These are phyloP conservation scores for Calliphora vomitoria DNA, from an alignment of 2,888 invertebrate species.

Conservation along the genomic window DNA sequence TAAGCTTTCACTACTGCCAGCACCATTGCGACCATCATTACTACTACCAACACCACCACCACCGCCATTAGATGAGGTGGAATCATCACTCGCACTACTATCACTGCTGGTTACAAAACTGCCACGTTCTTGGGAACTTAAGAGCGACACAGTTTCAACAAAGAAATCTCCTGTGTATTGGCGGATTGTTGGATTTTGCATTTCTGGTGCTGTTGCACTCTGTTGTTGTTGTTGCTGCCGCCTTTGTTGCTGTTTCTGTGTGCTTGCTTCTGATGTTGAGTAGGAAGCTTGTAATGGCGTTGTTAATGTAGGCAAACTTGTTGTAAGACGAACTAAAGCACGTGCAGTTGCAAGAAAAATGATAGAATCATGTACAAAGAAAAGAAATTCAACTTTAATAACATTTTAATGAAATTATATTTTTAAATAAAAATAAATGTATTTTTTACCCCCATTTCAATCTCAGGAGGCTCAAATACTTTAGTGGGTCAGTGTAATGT, in stretches of 20 bases:
- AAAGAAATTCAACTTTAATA: slow-evolving; percentile 58
- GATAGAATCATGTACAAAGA: slow-evolving; percentile 23
- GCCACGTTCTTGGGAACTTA: slow-evolving; percentile 77
- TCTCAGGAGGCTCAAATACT: background rate
- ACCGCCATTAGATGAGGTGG: slow-evolving; percentile 1
- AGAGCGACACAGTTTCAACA: slow-evolving; percentile 78
- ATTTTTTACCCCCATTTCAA: background rate
- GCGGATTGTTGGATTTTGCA: slow-evolving; percentile 63
- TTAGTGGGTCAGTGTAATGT: slow-evolving; percentile 4
- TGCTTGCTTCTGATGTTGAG: slow-evolving; percentile 11
- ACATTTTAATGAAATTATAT: slow-evolving; percentile 60
- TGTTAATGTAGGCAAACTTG: slow-evolving; percentile 60
- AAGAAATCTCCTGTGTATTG: slow-evolving; percentile 78
- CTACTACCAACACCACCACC: background rate
- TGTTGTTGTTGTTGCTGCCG: slow-evolving; percentile 37
- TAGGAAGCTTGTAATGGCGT: slow-evolving; percentile 29
- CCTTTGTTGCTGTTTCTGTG: slow-evolving; percentile 37
- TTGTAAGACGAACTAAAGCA: slow-evolving; percentile 69
- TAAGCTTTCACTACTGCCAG: slow-evolving; percentile 73
- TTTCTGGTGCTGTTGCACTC: slow-evolving; percentile 26
- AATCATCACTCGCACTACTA: slow-evolving; percentile 25
- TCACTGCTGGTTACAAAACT: slow-evolving; percentile 75
- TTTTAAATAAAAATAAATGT: slow-evolving; percentile 43
- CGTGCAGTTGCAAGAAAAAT: slow-evolving; percentile 35
- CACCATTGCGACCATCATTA: background rate